Conservation (phyloP, 1,140 invertebrate species). For the Harlomillsia oculata region DNA sequence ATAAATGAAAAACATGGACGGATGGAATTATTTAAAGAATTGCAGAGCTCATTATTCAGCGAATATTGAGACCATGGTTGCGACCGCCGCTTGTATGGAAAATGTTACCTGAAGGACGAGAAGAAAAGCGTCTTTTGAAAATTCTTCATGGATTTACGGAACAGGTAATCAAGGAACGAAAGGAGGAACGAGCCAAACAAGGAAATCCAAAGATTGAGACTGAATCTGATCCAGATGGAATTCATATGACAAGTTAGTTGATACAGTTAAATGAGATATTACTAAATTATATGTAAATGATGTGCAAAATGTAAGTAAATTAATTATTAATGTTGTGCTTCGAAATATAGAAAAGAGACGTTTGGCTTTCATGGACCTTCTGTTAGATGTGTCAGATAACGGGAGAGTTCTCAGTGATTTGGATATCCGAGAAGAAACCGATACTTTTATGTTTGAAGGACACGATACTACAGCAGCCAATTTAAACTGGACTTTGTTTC, state of each 20-base stretch:
- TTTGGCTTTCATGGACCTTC: conserved; percentile 62
- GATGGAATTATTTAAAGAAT: not conserved
- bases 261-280: too few relatives aligned
- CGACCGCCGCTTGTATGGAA: conserved; percentile 71
- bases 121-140: conserved; percentile 61
- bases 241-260: too few relatives aligned
- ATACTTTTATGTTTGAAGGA: not conserved
- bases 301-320: too few relatives aligned
- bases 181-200: too few relatives aligned
- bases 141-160: conserved; percentile 79
- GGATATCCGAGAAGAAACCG: conserved; percentile 59
- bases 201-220: too few relatives aligned
- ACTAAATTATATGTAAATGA: too few relatives aligned
- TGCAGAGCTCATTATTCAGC: not conserved
- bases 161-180: conserved; percentile 42
- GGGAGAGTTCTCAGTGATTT: conserved; percentile 50
- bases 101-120: conserved; percentile 59
- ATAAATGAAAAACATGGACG: not conserved
- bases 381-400: conserved; percentile 52
- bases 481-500: conserved; percentile 13
- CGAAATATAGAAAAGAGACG: too few relatives aligned
- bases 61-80: conserved; percentile 54
- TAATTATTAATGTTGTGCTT: too few relatives aligned
- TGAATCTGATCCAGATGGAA: too few relatives aligned
- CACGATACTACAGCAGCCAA: conserved; percentile 17